Evolutionary conservation across 2,113 vertebrate species (phyloP), one percentile per base, ranked within the genome.

Genomic region (Centropus unirufus): DNA sequence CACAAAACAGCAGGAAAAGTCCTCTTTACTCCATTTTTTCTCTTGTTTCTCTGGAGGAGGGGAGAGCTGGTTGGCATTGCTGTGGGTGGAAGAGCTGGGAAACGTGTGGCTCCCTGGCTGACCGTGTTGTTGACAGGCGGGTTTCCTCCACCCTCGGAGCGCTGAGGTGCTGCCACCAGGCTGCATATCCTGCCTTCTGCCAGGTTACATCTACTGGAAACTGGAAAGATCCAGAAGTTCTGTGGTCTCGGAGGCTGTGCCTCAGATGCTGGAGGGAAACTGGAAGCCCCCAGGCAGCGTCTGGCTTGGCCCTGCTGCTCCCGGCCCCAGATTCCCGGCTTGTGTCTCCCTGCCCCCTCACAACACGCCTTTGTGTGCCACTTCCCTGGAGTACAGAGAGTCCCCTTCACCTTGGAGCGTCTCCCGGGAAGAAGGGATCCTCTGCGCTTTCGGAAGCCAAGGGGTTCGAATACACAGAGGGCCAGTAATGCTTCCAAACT

Each of bases 371-470:
- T 94, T 97, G 95, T 97, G 39, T 2, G 27, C 68, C 0, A 21
- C 89, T 82, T 52, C 84, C 27, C 68, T 20, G 15, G 36, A 75
- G 90, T 8, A 86, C 96, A 77, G n/a, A 68, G 61, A 77, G 94
- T 69, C 72, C 91, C 78, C 36, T 55, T 24, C 55, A 8, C 61
- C 87, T 90, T 90, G 92, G 96, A 95, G 94, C 12, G 2, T 34
- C 93, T 83, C 96, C 97, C 73, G 4, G 87, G 89, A 44, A 84
- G 78, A 44, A 63, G 96, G 87, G 91, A 44, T n/a, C 80, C 88
- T 95, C 76, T 13, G 54, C 54, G 2, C 17, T 17, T 58, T 59
- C 64, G 1, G 6, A n/a, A 91, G 93, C 95, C 92, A 55, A 79
- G 83, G 91, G 73, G 58, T 77, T 93, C 55, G 11, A 8, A 30